Evolutionary conservation across 2,797 vertebrate genomes (phyloP), one percentile per base, ranked within the genome.

Genomic region (Pangasius krempfi): DNA sequence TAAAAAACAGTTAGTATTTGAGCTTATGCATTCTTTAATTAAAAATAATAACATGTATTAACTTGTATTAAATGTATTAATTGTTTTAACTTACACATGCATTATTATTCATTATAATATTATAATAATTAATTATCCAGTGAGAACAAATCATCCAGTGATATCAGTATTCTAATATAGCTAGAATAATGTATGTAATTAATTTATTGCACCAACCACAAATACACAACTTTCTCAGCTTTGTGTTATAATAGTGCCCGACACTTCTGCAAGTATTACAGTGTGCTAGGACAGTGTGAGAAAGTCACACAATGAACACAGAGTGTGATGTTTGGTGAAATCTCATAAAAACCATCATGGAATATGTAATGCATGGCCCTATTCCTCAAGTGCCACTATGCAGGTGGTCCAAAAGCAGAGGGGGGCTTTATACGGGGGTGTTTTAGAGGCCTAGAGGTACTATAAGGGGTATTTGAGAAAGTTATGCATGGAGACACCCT

Each of bases 351-450:
- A 84, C 90, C 81, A 87, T 90, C 86, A 92, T 89, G 85, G 86
- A 82, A 90, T 86, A 91, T 90, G 88, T 86, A 88, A 90, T 89
- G 73, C 87, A 79, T 90, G 60, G 84, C 82, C 89, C 82, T 86
- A 62, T 72, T 87, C 66, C 88, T 86, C 75, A 80, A 86, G 89
- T 33, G 84, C 40, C 80, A 62, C 90, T 89, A 92, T 90, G 91
- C 94, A 95, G 94, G 93, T 95, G 94, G 93, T 92, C 37, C 70
- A 70, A 47, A 80, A 80, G 75, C 54, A 80, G 86, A 83, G 60
- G 88, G 78, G 80, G 80, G 78, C 44, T 87, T 90, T 91, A 89
- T 87, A 89, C 22, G 81, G 79, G n/a, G 78, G 73, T 82, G 80
- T 88, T 90, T 84, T 84, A 86, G 82, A 86, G 89, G 79, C 80